Evolutionary conservation across 2,797 vertebrate genomes (phyloP), one percentile per base, ranked within the genome.

Genomic region (Cossypha niveicapilla): DNA sequence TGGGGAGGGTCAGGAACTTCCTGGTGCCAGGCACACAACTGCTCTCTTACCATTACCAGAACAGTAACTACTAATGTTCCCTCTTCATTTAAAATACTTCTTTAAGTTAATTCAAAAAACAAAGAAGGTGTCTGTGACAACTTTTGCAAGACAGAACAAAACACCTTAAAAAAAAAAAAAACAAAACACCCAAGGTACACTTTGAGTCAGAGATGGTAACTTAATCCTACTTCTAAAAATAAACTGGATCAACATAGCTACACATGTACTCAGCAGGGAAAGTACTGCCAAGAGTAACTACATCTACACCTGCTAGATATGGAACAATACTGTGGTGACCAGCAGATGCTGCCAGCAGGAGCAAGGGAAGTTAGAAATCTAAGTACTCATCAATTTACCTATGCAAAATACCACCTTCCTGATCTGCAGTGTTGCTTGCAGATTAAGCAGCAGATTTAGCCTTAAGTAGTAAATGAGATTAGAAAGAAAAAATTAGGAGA

Each of bases 211-310:
- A 88, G 62, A 44, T 34, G 41, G 88, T 5, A 90, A 91, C 57
- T 67, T 85, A 96, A 94, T 86, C 94, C 61, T 63, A 34, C 54
- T 94, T 92, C 96, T 96, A 97, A 97, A 97, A 97, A 96, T 93
- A 97, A 95, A 72, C 72, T 66, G 92, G 90, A 97, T 76, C 93
- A 80, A 93, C 90, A 93, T 50, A 94, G 86, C 77, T 66, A 83
- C 58, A 76, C 32, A 63, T 82, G 57, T 94, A 71, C 47, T 96
- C 79, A 88, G 74, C 7, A 89, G 66, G 65, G 62, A 8, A 76
- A 90, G 90, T 68, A 88, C 90, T 65, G 87, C 93, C 92, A 97
- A 86, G 86, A 95, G 63, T 73, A 83, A 93, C 81, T 92, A 91
- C 57, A 77, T 22, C 84, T 88, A 65, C 84, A 84, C 87, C 37